Percentiles rank a stretch among this genome's conserved stretches.
These are phyloP conservation scores for Heloderma charlesbogerti DNA, from an alignment of 2,113 vertebrate genomes.

Conservation along the genomic window DNA sequence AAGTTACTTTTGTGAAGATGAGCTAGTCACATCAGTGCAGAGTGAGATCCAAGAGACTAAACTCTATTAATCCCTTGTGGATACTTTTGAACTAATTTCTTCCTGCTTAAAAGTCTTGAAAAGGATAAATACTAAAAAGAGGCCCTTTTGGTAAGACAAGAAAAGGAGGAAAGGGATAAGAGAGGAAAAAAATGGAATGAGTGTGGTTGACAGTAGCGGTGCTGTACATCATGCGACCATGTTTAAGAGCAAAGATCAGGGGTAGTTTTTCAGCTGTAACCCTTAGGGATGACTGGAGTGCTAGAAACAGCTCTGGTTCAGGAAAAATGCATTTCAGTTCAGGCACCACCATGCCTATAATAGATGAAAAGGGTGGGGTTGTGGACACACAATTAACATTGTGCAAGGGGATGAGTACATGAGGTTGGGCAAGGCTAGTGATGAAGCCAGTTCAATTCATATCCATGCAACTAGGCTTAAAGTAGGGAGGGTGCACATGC, in stretches of 20 bases:
- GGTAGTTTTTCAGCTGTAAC: slow-evolving; percentile 42
- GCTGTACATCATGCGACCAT: background rate
- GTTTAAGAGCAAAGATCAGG: slow-evolving; percentile 48
- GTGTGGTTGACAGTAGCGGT: slow-evolving; percentile 30
- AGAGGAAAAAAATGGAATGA: background rate
- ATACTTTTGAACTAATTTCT: slow-evolving; percentile 48
- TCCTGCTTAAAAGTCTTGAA: slow-evolving; percentile 47
- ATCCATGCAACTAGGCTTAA: background rate
- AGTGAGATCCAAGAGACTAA: slow-evolving; percentile 43
- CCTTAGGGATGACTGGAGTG: slow-evolving; percentile 11
- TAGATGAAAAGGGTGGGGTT: background rate
- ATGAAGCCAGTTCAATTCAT: slow-evolving; percentile 23
- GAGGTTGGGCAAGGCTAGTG: background rate
- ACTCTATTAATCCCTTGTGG: slow-evolving; percentile 33
- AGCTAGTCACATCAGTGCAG: background rate
- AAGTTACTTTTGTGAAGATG: background rate
- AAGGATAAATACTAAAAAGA: slow-evolving; percentile 39
- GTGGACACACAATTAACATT: background rate
- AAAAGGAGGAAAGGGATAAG: background rate
- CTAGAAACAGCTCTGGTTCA: background rate
- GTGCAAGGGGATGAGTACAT: background rate
- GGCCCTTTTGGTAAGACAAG: slow-evolving; percentile 37
- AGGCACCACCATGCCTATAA: slow-evolving; percentile 28
- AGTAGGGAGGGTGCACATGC: too few relatives aligned
- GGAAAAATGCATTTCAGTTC: slow-evolving; percentile 34